A percentile compares a stretch with the other conserved stretches of the same genome.
Evolutionary conservation across 2,888 invertebrate species (phyloP).

Genomic region (Cenopis cana): DNA sequence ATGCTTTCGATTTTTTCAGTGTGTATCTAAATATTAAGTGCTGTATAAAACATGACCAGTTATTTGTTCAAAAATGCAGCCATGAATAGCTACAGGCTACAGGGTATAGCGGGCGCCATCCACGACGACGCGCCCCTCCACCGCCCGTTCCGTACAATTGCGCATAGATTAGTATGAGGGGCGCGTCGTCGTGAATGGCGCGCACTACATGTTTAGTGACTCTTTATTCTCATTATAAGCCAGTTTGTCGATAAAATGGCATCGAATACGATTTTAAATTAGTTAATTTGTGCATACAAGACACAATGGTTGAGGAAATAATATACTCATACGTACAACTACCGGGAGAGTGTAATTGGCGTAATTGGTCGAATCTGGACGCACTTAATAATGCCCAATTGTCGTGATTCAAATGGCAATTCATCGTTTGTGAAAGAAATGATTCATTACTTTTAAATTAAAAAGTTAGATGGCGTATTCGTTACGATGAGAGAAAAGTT

Average conservation of each 20-base stretch:
- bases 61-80: not conserved
- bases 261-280: constrained; percentile 62
- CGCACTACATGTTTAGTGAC: no score
- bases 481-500: constrained; percentile 37
- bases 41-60: not conserved
- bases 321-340: constrained; percentile 70
- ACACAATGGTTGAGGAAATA: constrained; percentile 83
- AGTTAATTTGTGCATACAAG: constrained; percentile 83
- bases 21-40: not conserved
- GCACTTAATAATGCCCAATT: constrained; percentile 82
- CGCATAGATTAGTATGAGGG: no score
- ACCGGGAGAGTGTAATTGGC: constrained; percentile 83
- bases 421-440: constrained; percentile 80
- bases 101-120: no score
- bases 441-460: constrained; percentile 78
- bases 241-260: constrained; percentile 56
- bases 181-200: no score
- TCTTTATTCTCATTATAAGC: no score
- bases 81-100: not conserved
- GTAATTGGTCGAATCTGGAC: constrained; percentile 84
- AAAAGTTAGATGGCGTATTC: constrained; percentile 60
- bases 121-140: no score
- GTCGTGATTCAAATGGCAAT: constrained; percentile 81
- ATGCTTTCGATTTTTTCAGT: not conserved
- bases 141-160: no score